phyloP scores from a whole-genome alignment of 1,140 invertebrate species.

The Bombyx mandarina region DNA sequence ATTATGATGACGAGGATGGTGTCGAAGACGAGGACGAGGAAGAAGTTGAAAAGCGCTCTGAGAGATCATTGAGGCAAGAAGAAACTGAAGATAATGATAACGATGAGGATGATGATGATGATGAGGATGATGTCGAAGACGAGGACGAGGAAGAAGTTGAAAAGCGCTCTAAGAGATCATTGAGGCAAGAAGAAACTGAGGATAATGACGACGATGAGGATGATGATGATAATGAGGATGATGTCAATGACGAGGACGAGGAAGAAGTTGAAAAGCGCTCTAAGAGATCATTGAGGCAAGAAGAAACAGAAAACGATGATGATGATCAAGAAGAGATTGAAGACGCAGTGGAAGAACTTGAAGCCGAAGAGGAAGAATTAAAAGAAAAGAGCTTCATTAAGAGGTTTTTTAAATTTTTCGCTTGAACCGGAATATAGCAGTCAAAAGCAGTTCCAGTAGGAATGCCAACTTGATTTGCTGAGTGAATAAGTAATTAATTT shows the following conservation, averaged over 20 bases:
- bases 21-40: conserved; percentile 9
- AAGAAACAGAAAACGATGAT: conserved; percentile 5
- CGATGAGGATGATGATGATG: conserved; percentile 15
- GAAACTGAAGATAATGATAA: conserved; percentile 13
- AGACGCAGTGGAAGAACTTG: conserved; percentile 12
- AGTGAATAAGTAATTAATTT: conserved; percentile 26
- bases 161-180: background rate
- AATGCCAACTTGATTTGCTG: conserved; percentile 37
- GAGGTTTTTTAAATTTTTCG: conserved; percentile 24
- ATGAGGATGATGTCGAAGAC: conserved; percentile 12
- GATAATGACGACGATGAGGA: conserved; percentile 12
- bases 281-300: conserved; percentile 2
- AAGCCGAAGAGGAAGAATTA: conserved; percentile 13
- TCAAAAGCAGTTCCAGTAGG: conserved; percentile 33
- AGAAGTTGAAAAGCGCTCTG: background rate
- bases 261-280: conserved; percentile 6
- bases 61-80: conserved; percentile 6
- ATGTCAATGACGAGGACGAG: conserved; percentile 15
- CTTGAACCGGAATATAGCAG: conserved; percentile 24
- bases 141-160: conserved; percentile 11
- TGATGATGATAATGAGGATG: conserved; percentile 13
- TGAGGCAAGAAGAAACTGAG: conserved; percentile 13
- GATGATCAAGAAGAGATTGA: conserved; percentile 15
- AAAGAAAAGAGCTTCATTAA: conserved; percentile 29
- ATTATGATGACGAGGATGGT: conserved; percentile 1